Evolutionary conservation across 2,113 vertebrate species (phyloP), one percentile per base, ranked within the genome.

Genomic region (Cyanoliseus patagonus): DNA sequence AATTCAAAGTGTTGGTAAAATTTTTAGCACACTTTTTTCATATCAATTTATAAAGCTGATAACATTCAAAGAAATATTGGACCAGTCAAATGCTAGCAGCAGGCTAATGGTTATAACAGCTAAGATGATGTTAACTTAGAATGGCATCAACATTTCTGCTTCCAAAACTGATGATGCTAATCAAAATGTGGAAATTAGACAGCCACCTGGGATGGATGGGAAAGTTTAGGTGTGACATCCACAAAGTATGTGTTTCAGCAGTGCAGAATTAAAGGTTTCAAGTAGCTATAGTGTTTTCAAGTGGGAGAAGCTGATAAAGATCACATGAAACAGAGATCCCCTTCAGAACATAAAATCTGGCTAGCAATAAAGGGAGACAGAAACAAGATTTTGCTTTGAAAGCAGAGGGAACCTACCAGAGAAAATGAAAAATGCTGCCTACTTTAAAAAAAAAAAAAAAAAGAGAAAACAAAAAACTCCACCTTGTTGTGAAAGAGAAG

Each of bases 221-320:
- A 86, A 95, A 77, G 57, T 87, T 94, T 53, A 85, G 37, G n/a
- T 11, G 9, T 66, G 53, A 85, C n/a, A 90, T 57, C 33, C 57
- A 80, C 51, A 62, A 90, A 66, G n/a, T 41, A 83, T 19, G 70
- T 75, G 22, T 64, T 95, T 86, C 74, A 86, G 80, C 37, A 92
- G n/a, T 85, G 81, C 87, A 31, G 92, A 87, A 79, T 94, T 52
- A 80, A 91, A 84, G 41, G 57, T 95, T 90, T 72, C 42, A 85
- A 90, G n/a, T 28, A 89, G 70, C 52, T 89, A 68, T 28, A 75
- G 19, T 13, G 7, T 91, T 90, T 94, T 66, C 78, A 91, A 62
- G 41, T 59, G 28, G 49, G 9, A 82, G 31, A 95, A 90, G 25
- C 13, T 90, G 75, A 75, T 49, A 85, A 93, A 89, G 95, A 91